Base-by-base conservation (phyloP, 2,797 vertebrate species). In the Danio choprae region DNA sequence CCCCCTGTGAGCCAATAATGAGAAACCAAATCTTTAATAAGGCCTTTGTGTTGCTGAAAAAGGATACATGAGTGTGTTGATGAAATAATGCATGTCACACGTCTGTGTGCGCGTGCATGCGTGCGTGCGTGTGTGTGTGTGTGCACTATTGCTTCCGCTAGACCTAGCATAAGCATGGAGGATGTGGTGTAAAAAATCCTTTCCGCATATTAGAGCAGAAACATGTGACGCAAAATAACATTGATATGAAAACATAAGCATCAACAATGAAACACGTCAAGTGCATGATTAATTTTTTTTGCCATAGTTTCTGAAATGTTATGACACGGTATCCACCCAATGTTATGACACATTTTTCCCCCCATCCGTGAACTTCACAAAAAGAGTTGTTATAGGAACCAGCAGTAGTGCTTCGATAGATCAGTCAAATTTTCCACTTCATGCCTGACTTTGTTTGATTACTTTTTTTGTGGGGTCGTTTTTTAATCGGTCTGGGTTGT, bases 371-470 rank as follows among this genome's bases (percentile, higher is more conserved):
- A 59, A 20, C 29, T 69, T 78, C 13, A 40, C 20, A 50, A 12
- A 58, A 44, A 1, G 43, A 3, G 64, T 69, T 78, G 64, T 69
- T 46, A 68, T 77, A 65, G 64, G 41, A 77, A 77, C 51, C 12
- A 15, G 38, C 7, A 29, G 4, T 43, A 16, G 7, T 5, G 6
- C 16, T 9, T 6, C 1, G 6, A 36, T 20, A 11, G 7, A 51
- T 51, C 36, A 6, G 11, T 36, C 16, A 7, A 29, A 44, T 67
- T 56, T 13, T 56, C 9, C 13, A 65, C 15, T 29, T 65, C 15
- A 43, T 6, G 4, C 4, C 0, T 7, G 38, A 65, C 59, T 53
- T 53, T 18, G 9, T 65, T 51, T 5, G 3, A 64, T 55, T 7
- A 43, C 13, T 44, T 46, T 41, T 63, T 29, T n/a, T n/a, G 3